Conservation (phyloP, 2,888 invertebrate species). For the Yponomeuta plumbellus region DNA sequence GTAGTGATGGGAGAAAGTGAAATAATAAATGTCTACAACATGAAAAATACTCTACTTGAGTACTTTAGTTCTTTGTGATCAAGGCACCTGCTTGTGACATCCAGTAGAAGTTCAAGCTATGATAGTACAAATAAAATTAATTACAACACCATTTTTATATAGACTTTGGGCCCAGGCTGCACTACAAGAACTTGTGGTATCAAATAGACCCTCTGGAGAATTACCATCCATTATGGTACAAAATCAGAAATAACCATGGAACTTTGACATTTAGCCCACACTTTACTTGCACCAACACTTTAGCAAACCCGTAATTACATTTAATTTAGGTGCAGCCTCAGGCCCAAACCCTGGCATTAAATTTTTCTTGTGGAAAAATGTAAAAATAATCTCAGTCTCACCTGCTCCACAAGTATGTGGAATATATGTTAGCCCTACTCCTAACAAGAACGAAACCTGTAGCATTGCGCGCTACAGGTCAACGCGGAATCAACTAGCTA, state of each 20-base stretch:
- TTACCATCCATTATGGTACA: not conserved
- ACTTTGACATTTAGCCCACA: no score
- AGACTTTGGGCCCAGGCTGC: not conserved
- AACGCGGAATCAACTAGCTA: constrained; percentile 73
- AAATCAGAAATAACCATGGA: no score
- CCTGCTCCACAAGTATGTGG: constrained; percentile 70
- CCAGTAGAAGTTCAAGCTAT: constrained; percentile 7
- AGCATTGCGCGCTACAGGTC: constrained; percentile 78
- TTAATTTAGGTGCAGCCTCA: not conserved
- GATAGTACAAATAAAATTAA: not conserved
- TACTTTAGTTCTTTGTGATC: not conserved
- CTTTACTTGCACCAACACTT: no score
- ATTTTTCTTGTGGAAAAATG: constrained; percentile 40
- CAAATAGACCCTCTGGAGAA: not conserved
- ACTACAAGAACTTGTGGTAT: not conserved
- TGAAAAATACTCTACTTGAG: not conserved
- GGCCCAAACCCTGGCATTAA: not conserved
- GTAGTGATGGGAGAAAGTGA: not conserved
- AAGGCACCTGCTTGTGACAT: constrained; percentile 8
- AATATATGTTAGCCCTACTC: constrained; percentile 63
- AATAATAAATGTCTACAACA: constrained; percentile 13
- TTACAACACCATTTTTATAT: not conserved
- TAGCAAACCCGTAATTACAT: not conserved
- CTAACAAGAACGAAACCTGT: constrained; percentile 73
- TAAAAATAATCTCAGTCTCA: constrained; percentile 70